Evolutionary conservation across 2,797 vertebrate species (phyloP), one percentile per base, ranked within the genome.

Genomic region (Crocidura indochinensis): DNA sequence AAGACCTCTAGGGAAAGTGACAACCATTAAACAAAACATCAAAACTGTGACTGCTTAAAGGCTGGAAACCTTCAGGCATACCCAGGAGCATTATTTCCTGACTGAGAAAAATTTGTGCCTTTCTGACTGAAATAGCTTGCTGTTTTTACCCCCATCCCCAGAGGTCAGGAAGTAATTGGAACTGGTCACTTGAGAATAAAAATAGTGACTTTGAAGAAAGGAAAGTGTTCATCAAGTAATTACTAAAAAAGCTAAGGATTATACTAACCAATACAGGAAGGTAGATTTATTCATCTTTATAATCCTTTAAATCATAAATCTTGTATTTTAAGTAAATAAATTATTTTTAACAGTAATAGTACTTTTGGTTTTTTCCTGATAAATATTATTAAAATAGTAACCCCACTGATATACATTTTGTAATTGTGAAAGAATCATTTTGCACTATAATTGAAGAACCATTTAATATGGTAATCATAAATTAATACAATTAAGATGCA

Each of bases 21-120:
- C 8, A 77, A 46, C 84, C 83, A 76, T 88, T 91, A 93, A 94
- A 93, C 31, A 73, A 79, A 69, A 81, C 69, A 84, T 88, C 73
- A 93, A 81, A 95, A 88, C 49, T 11, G 1, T 27, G n/a, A 60
- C 60, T 56, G 27, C 29, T 88, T 29, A 78, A 64, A 94, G 51
- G 8, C 56, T 84, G 24, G 51, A n/a, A 69, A 71, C 76, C 83
- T 85, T 85, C 56, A 80, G 65, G 88, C 79, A 86, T 83, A 87
- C 29, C 79, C 71, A 62, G 80, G 75, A 84, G 38, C 51, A 53
- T 80, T 80, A 80, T 83, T 74, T 92, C 24, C 38, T 74, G 47
- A 79, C n/a, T 74, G 60, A 91, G 65, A 44, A 86, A 94, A 88
- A 22, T 14, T 10, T 31, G 6, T 44, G 14, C 3, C 74, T 24